These are phyloP conservation scores for Dasyprocta punctata DNA, from an alignment of 2,113 vertebrate species.

Conservation along the genomic window DNA sequence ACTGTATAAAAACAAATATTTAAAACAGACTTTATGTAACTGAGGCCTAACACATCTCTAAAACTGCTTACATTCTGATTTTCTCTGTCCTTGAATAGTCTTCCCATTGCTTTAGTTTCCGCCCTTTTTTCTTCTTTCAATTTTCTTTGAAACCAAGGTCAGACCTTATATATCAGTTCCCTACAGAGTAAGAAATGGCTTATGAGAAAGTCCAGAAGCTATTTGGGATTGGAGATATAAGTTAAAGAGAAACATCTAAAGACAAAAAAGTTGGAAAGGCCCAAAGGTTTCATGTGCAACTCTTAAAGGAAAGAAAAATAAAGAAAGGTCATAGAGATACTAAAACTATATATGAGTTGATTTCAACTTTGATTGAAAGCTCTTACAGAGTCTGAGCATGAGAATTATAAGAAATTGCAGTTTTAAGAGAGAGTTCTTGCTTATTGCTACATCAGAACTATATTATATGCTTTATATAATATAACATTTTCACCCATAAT, in stretches of 20 bases:
- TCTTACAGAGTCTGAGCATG: constrained; percentile 60
- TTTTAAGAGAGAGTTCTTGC: not conserved
- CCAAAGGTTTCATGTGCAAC: constrained; percentile 66
- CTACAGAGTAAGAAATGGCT: constrained; percentile 77
- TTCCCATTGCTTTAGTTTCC: constrained; percentile 65
- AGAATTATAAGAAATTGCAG: constrained; percentile 54
- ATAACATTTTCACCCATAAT: not conserved
- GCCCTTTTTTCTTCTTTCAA: constrained; percentile 71
- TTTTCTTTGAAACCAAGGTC: constrained; percentile 85
- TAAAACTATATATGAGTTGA: constrained; percentile 60
- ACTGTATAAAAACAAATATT: not conserved
- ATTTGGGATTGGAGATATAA: not conserved
- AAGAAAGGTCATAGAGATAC: constrained; percentile 72
- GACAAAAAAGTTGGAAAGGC: constrained; percentile 67
- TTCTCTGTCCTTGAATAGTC: constrained; percentile 20
- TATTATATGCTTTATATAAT: not conserved
- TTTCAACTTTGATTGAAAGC: constrained; percentile 78
- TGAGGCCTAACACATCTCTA: not conserved
- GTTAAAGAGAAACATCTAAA: constrained; percentile 78
- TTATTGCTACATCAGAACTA: constrained; percentile 56
- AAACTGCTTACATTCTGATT: not conserved
- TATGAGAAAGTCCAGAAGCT: constrained; percentile 61
- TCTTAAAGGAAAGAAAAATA: constrained; percentile 52
- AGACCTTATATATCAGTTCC: constrained; percentile 62
- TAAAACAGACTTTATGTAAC: not conserved